A percentile compares a stretch with the other conserved stretches of the same genome.
Evolutionary conservation across 2,888 invertebrate species (phyloP).

Genomic region (Rhopalosiphum nymphaeae): DNA sequence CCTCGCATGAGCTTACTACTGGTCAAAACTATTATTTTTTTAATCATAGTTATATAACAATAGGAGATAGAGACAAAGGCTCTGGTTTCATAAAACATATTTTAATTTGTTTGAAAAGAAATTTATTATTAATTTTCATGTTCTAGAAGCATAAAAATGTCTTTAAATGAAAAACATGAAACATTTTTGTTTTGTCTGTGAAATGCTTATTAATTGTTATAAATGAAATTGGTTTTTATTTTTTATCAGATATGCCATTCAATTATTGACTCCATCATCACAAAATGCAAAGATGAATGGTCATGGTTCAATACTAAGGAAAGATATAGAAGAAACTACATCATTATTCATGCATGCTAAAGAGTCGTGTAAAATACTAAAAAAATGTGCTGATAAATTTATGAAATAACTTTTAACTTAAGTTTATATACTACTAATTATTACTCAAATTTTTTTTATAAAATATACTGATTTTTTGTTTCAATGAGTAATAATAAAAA

Average conservation of each 20-base stretch:
- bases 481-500: background rate
- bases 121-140: background rate
- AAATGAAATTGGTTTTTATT: background rate
- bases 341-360: conserved; percentile 95
- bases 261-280: conserved; percentile 92
- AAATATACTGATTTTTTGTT: background rate
- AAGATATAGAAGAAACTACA: conserved; percentile 88
- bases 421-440: background rate
- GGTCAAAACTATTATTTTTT: background rate
- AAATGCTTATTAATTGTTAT: background rate
- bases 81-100: background rate
- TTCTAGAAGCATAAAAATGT: background rate
- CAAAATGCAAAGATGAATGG: conserved; percentile 92
- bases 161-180: background rate
- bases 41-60: background rate
- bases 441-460: background rate
- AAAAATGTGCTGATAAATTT: conserved; percentile 90
- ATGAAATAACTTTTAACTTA: conserved; percentile 77
- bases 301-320: conserved; percentile 80
- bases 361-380: conserved; percentile 91
- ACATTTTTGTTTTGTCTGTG: background rate
- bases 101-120: background rate
- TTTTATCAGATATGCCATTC: conserved; percentile 85
- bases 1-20: background rate
- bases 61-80: background rate